Evolutionary conservation across 2,113 vertebrate species (phyloP), one percentile per base, ranked within the genome.

Genomic region (Anarhynchus alexandrinus): DNA sequence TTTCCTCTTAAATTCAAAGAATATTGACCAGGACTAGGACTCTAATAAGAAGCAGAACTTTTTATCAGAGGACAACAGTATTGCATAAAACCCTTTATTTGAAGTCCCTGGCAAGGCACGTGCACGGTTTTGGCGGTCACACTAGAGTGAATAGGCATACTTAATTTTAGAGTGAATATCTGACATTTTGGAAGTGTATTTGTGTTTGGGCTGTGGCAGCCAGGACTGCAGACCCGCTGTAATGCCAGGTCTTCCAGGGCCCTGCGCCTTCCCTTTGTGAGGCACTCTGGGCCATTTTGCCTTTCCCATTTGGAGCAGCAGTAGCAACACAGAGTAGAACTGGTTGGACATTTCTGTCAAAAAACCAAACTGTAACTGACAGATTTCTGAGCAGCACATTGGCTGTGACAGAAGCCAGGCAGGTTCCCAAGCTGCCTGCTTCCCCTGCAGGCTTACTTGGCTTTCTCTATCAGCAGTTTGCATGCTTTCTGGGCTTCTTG

Each of bases 21-120:
- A 42, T 88, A 64, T 74, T 83, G 61, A 78, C 29, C 16, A 83
- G 65, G 69, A 86, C 47, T 67, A 62, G 26, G 26, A 64, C 23
- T 81, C 34, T 89, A 94, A 88, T 54, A 90, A 71, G 66, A 87
- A 91, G 45, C 70, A 87, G 73, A 89, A 45, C 25, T 77, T 94
- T 79, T 66, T 76, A 87, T 80, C 54, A 73, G 57, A 87, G 43
- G 36, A 77, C 58, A 85, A 36, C 6, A 84, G 73, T 87, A 27
- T 62, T 91, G 62, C 32, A 45, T 43, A 79, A 91, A 87, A 1
- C 9, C 32, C 66, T 82, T 76, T 61, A 11, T 78, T 62, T 93
- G 25, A 96, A 91, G 52, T 81, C 54, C 19, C 25, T 82, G 64
- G 83, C 64, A 85, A 97, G 57, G 40, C 61, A 76, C 10, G 4